Base-by-base conservation (phyloP, 2,888 invertebrate genomes). In the Ophion ellenae region DNA sequence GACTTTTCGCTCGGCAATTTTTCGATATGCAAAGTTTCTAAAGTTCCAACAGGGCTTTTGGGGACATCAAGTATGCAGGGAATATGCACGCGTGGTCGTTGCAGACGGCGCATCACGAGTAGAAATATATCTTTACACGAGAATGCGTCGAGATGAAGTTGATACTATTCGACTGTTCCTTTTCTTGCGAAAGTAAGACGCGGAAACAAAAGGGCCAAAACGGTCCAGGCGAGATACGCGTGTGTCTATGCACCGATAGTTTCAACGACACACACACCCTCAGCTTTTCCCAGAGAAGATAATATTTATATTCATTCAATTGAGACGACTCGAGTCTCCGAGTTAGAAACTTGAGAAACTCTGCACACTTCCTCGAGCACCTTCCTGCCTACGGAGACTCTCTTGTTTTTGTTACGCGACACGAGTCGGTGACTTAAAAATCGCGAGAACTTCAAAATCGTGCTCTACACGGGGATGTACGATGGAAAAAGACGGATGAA, bases 81-180 rank as follows among this genome's bases (percentile, higher is more conserved):
- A 63, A 67, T 66, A 75, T 20, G 53, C 28, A 36, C 10, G 45
- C 47, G 28, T 32, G 76, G 40, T 80, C 84, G 81, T 85, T 80
- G 82, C 88, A 81, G 75, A 86, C 81, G 87, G 81, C 86, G 83
- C 87, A 81, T 86, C 88, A 86, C 88, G 88, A 84, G 84, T 88
- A 88, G 86, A 87, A 88, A 28, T 64, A 87, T 87, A 86, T 88
- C 85, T 87, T 85, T 71, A 85, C 79, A 85, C 70, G 88, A 88
- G 81, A 85, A 83, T 83, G 61, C 69, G 74, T 61, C 74, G 81
- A 76, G 79, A 67, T 80, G 69, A 75, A 59, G 45, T 36, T 57
- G 79, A 83, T 70, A 83, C 79, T 79, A 47, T 47, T 47, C 14
- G 79, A 63, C 70, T 40, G 40, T 40, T 40, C 40, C 40, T 28